Percentiles rank a stretch among this genome's conserved stretches.
phyloP scores from a whole-genome alignment of 2,797 vertebrate species.

The Champsocephalus esox region DNA sequence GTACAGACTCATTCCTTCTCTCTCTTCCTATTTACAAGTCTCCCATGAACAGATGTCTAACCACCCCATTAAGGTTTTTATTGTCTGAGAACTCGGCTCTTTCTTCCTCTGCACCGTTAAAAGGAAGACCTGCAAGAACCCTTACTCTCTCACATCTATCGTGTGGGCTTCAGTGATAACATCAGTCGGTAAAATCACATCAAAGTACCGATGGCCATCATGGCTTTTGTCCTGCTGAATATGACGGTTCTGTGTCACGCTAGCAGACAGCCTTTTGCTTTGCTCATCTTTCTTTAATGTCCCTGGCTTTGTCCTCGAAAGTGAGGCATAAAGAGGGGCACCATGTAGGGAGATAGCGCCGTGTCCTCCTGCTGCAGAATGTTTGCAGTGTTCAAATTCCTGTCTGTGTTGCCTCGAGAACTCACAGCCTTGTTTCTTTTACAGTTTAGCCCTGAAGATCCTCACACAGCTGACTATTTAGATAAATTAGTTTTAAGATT shows the following conservation, averaged over 20 bases:
- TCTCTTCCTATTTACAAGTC: neutral
- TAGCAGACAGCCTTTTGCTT: slow-evolving; percentile 16
- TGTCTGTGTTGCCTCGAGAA: slow-evolving; percentile 52
- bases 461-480: slow-evolving; percentile 14
- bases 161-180: slow-evolving; percentile 64
- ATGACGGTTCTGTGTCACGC: slow-evolving; percentile 47
- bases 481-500: slow-evolving; percentile 31
- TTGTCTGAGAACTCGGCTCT: slow-evolving; percentile 45
- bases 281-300: slow-evolving; percentile 60
- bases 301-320: slow-evolving; percentile 50
- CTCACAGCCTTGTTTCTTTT: slow-evolving; percentile 22
- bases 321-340: slow-evolving; percentile 53
- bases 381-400: slow-evolving; percentile 62
- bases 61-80: slow-evolving; percentile 62
- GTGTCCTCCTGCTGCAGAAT: slow-evolving; percentile 57
- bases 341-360: slow-evolving; percentile 64
- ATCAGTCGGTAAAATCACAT: slow-evolving; percentile 59
- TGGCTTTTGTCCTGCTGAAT: slow-evolving; percentile 49
- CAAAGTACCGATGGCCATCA: slow-evolving; percentile 46
- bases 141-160: slow-evolving; percentile 27
- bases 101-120: slow-evolving; percentile 48
- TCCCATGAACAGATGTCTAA: slow-evolving; percentile 53
- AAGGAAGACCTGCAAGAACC: slow-evolving; percentile 48
- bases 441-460: slow-evolving; percentile 31
- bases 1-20: slow-evolving; percentile 53